Percentiles rank a stretch among this genome's conserved stretches.
These are phyloP conservation scores for Eulemur rubriventer DNA, from an alignment of 2,797 vertebrate species.

Conservation along the genomic window DNA sequence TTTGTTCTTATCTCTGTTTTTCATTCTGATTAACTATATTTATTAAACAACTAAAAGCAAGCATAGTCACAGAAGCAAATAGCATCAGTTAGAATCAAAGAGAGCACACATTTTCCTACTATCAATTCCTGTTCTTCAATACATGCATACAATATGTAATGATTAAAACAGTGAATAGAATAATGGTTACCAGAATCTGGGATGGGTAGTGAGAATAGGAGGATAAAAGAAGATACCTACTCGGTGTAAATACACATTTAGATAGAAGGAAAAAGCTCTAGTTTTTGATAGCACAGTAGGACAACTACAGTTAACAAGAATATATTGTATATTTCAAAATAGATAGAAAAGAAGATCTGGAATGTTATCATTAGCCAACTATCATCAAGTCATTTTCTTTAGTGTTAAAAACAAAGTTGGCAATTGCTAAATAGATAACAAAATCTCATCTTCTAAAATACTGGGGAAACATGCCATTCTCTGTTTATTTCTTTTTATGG, in stretches of 20 bases:
- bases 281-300: neutral
- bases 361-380: neutral
- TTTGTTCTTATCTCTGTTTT: no score
- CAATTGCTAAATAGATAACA: neutral
- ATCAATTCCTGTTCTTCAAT: no score
- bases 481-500: neutral
- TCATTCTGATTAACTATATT: no score
- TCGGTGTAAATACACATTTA: neutral
- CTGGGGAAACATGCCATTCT: neutral
- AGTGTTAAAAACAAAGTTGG: slow-evolving; percentile 34
- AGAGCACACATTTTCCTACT: no score
- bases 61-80: no score
- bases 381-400: neutral
- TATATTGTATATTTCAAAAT: neutral
- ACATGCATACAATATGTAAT: neutral
- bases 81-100: no score
- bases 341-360: neutral
- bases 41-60: no score
- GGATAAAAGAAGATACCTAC: neutral
- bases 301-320: neutral
- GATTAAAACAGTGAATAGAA: neutral
- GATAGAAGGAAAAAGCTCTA: neutral
- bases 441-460: neutral
- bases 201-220: neutral
- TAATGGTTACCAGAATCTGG: neutral